phyloP scores from a whole-genome alignment of 2,797 vertebrate genomes.

The Champsocephalus gunnari region DNA sequence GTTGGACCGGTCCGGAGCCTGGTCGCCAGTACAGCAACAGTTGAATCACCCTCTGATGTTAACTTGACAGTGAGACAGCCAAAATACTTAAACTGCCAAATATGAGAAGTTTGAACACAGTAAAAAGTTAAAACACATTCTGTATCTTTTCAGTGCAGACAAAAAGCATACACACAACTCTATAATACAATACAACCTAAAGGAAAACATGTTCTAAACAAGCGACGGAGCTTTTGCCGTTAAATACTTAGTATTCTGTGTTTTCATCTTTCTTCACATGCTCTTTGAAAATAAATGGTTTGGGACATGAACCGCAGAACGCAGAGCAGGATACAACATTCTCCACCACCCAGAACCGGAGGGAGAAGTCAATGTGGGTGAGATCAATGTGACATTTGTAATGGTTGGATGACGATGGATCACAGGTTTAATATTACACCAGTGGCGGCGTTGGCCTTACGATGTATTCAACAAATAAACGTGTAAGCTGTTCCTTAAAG shows the following conservation, averaged over 20 bases:
- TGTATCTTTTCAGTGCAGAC: constrained; percentile 5
- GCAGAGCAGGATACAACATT: constrained; percentile 55
- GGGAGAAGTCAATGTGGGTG: constrained; percentile 86
- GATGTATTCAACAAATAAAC: constrained; percentile 92
- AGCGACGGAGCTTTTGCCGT: constrained; percentile 5
- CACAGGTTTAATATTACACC: constrained; percentile 93
- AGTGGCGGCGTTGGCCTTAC: constrained; percentile 87
- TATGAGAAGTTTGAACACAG: constrained; percentile 13
- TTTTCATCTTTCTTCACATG: constrained; percentile 19
- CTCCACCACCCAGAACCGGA: constrained; percentile 44
- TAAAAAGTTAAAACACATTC: neutral
- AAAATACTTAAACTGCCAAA: neutral
- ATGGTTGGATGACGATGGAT: constrained; percentile 89
- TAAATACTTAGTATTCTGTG: neutral
- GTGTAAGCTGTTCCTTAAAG: constrained; percentile 92
- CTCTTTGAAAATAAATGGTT: constrained; percentile 28
- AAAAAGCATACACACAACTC: neutral
- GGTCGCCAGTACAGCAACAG: constrained; percentile 16
- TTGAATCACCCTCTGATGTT: constrained; percentile 33
- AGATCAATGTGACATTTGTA: constrained; percentile 91
- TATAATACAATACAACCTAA: constrained; percentile 1
- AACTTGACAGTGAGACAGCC: constrained; percentile 16
- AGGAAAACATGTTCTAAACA: neutral
- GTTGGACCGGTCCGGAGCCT: constrained; percentile 11
- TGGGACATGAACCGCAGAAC: constrained; percentile 28